Percentiles rank a stretch among this genome's conserved stretches.
These are phyloP conservation scores for Leucophenga maculata DNA, from an alignment of 2,888 invertebrate species.

Conservation along the genomic window DNA sequence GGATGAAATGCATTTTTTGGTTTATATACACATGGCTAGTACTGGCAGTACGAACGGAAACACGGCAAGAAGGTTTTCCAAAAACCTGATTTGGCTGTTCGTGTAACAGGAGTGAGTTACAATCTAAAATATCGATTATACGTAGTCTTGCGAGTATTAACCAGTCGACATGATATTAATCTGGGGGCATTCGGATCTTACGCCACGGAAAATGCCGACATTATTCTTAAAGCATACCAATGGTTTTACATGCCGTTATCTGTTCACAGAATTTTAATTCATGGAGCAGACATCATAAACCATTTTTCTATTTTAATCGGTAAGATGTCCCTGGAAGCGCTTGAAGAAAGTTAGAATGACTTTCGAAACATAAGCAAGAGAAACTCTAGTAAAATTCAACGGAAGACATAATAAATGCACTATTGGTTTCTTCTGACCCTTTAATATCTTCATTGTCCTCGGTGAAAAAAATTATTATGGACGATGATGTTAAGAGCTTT, in stretches of 20 bases:
- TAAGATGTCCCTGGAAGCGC: no score
- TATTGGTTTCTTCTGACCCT: no score
- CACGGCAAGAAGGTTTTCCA: conserved; percentile 36
- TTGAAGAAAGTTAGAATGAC: no score
- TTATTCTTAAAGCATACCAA: background rate
- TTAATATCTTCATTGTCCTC: no score
- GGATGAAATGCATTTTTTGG: conserved; percentile 26
- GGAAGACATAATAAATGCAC: no score
- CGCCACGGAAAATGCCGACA: background rate
- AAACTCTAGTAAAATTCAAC: no score
- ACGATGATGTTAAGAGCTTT: no score
- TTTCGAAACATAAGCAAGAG: no score
- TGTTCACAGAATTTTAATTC: no score
- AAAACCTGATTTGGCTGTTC: conserved; percentile 30
- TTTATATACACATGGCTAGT: conserved; percentile 33
- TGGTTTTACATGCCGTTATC: background rate
- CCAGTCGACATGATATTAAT: conserved; percentile 26
- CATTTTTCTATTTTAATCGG: no score
- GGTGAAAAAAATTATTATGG: no score
- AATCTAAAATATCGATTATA: conserved; percentile 29
- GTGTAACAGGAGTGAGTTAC: conserved; percentile 33
- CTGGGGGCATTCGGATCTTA: background rate
- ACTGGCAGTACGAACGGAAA: conserved; percentile 34
- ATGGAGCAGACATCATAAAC: no score
- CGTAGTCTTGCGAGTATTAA: conserved; percentile 30